phyloP scores from a whole-genome alignment of 2,797 vertebrate genomes.

The Lutjanus campechanus region DNA sequence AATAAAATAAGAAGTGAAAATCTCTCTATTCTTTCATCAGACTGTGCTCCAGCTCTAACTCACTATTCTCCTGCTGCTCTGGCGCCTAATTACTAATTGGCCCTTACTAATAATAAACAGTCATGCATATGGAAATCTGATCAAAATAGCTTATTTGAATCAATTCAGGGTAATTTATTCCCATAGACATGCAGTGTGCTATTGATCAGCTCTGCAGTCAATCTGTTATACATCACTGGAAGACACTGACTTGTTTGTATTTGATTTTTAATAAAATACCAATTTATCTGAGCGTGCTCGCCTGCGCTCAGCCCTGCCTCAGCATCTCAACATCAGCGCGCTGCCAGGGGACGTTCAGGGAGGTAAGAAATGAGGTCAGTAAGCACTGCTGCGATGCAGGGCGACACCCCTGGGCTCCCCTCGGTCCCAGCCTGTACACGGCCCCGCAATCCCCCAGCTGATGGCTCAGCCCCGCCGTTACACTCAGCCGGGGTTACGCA shows the following conservation, averaged over 20 bases:
- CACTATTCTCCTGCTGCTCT: constrained; percentile 52
- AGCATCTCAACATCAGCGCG: constrained; percentile 30
- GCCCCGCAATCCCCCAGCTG: constrained; percentile 58
- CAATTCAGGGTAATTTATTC: constrained; percentile 47
- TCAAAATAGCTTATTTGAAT: constrained; percentile 61
- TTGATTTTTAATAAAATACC: constrained; percentile 41
- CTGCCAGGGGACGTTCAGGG: constrained; percentile 44
- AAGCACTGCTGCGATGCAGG: constrained; percentile 67
- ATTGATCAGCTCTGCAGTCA: constrained; percentile 36
- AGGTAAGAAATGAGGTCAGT: constrained; percentile 73
- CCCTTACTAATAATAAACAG: constrained; percentile 72
- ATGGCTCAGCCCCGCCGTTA: constrained; percentile 50
- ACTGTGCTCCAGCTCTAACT: constrained; percentile 15
- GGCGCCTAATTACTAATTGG: constrained; percentile 72
- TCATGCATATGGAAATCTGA: constrained; percentile 70
- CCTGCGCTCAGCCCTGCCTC: constrained; percentile 11
- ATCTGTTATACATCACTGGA: constrained; percentile 17
- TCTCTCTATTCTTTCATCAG: constrained; percentile 61
- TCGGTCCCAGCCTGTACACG: constrained; percentile 50
- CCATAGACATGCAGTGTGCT: constrained; percentile 5
- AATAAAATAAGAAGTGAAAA: constrained; percentile 48
- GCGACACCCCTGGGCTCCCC: constrained; percentile 65
- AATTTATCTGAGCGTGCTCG: constrained; percentile 6
- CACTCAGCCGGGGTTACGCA: constrained; percentile 46
- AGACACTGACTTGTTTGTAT: neutral